Evolutionary conservation across 2,797 vertebrate genomes (phyloP).

Genomic region (Danio jaintianensis): DNA sequence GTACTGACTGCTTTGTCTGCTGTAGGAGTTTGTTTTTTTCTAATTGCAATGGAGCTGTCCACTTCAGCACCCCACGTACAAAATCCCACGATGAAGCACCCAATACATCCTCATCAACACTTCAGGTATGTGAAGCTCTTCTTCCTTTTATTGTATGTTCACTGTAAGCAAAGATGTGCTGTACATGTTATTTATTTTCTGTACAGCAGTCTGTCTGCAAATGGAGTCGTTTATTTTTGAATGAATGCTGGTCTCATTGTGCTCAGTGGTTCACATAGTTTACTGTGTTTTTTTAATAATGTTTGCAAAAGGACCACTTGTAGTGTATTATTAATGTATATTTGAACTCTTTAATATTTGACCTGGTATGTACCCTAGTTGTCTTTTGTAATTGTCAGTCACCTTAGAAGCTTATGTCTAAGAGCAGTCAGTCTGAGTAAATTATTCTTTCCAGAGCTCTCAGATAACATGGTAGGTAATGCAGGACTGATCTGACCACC

Average conservation of each 20-base stretch:
- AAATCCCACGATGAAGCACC: neutral
- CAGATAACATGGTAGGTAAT: constrained; percentile 32
- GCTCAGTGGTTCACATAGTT: neutral
- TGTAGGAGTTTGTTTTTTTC: constrained; percentile 4
- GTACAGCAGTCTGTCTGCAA: neutral
- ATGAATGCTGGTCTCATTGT: neutral
- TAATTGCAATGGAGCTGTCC: constrained; percentile 54
- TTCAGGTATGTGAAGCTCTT: constrained; percentile 4
- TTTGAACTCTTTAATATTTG: neutral
- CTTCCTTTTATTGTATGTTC: neutral
- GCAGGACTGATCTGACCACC: constrained; percentile 1
- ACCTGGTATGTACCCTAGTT: neutral
- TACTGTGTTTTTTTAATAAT: neutral
- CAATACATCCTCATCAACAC: neutral
- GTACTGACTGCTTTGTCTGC: neutral
- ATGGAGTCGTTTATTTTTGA: neutral
- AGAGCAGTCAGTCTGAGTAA: constrained; percentile 29
- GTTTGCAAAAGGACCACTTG: neutral
- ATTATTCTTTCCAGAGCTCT: constrained; percentile 35
- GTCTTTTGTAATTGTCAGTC: neutral
- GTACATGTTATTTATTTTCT: neutral
- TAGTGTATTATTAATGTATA: neutral
- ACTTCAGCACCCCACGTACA: constrained; percentile 54
- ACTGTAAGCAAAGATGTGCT: neutral
- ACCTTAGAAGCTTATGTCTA: constrained; percentile 34